Base-by-base conservation (phyloP, 1,140 invertebrate species). In the Formica selysi region DNA sequence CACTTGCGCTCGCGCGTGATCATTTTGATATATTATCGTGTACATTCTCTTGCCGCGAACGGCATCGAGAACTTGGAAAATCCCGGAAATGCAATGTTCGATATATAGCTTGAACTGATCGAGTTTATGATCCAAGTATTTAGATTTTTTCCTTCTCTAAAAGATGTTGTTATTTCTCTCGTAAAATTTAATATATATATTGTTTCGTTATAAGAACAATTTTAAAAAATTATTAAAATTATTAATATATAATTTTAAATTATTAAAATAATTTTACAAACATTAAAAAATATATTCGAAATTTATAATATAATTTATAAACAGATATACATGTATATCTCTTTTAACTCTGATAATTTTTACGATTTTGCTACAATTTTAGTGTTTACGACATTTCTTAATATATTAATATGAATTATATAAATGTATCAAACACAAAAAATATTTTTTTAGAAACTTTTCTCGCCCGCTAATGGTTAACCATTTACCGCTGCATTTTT, bases 1-100 rank as follows among this genome's bases (percentile, higher is more conserved):
- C 41, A 29, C 22, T 79, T 67, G 36, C 76, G n/a, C 10, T 68
- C 41, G 76, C 41, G 76, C 32, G n/a, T n/a, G 62, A 68, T 68
- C 76, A 32, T n/a, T 44, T 67, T 67, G 59, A 78, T 67, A 67
- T 65, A 78, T 78, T 41, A 67, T 16, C 16, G 16, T 38, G 29
- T 41, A 41, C 2, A 11, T 62, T 62, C 57, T 48, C 64, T 16
- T 67, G 13, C 59, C 19, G 22, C n/a, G 6, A 11, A 62, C 41
- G 44, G 16, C 44, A 3, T 51, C 32, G 19, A 64, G 26, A 65
- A 19, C 38, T 78, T 48, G 61, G 76, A 48, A 36, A 78, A 67
- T 0, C 3, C 13, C 61, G 29, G 38, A 67, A 48, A 26, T 51
- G 65, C 26, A 3, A 1, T 29, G 22, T 22, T 29, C 36, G 22